Percentiles rank a stretch among this genome's conserved stretches.
These are phyloP conservation scores for Muntiacus muntjak DNA, from an alignment of 2,113 vertebrate species.

Conservation along the genomic window DNA sequence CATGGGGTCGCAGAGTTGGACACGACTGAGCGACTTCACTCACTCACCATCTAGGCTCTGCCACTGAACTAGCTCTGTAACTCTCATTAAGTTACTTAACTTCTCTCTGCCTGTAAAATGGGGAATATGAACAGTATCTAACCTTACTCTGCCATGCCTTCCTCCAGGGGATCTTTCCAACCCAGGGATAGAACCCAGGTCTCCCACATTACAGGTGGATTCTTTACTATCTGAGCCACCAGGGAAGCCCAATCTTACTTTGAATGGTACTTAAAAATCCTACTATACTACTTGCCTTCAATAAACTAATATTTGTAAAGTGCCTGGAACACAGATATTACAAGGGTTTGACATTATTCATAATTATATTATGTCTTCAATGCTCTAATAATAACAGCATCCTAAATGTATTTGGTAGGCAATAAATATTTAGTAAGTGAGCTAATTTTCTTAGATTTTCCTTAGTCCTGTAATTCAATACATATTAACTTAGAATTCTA, in stretches of 20 bases:
- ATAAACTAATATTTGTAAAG: slow-evolving; percentile 1
- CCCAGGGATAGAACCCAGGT: neutral
- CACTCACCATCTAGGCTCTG: neutral
- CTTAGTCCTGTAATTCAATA: neutral
- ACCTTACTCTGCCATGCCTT: neutral
- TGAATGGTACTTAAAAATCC: neutral
- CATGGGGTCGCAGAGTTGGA: no score
- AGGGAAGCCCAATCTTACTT: neutral
- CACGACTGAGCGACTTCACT: no score
- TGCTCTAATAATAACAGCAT: neutral
- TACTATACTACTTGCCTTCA: neutral
- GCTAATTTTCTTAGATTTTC: slow-evolving; percentile 23
- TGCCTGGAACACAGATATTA: neutral
- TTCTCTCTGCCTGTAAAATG: neutral
- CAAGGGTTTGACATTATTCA: neutral
- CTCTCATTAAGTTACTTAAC: neutral
- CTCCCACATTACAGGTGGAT: neutral
- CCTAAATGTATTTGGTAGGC: neutral
- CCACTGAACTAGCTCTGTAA: neutral
- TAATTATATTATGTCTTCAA: neutral
- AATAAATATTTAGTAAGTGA: neutral
- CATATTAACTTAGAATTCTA: slow-evolving; percentile 11
- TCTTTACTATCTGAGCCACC: neutral
- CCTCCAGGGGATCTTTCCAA: neutral
- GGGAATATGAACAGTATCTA: neutral